A percentile compares a stretch with the other conserved stretches of the same genome.
These are phyloP conservation scores for Gymnoscopelus microlampas DNA, from an alignment of 2,797 vertebrate species.

Conservation along the genomic window DNA sequence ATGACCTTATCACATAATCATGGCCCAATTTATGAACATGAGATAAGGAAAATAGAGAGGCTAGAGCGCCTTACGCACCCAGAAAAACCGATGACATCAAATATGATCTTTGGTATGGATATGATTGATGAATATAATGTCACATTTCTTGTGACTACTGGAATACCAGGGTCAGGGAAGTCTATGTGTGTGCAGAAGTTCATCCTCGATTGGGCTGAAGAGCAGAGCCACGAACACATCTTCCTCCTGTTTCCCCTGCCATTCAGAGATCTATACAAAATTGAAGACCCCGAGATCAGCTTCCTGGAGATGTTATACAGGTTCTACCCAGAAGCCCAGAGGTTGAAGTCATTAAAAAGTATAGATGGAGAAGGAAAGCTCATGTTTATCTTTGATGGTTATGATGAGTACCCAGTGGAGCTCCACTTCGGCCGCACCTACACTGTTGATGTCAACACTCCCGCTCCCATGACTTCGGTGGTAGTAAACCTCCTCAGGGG, in stretches of 20 bases:
- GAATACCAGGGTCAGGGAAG: constrained; percentile 80
- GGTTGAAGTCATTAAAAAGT: constrained; percentile 50
- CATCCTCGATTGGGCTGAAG: constrained; percentile 78
- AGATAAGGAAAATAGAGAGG: constrained; percentile 69
- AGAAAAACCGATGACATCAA: constrained; percentile 16
- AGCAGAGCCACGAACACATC: constrained; percentile 61
- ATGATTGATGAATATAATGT: background rate
- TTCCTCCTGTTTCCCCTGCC: constrained; percentile 76
- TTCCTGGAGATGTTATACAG: constrained; percentile 67
- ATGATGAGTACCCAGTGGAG: constrained; percentile 71
- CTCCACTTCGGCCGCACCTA: constrained; percentile 65
- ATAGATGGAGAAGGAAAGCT: constrained; percentile 42
- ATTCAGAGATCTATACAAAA: constrained; percentile 71
- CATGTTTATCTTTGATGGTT: constrained; percentile 79
- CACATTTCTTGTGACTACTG: constrained; percentile 57
- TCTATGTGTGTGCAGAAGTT: constrained; percentile 72
- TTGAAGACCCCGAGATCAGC: constrained; percentile 50
- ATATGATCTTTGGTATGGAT: constrained; percentile 53
- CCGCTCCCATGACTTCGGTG: constrained; percentile 47
- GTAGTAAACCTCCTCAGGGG: constrained; percentile 78
- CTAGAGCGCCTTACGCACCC: constrained; percentile 45
- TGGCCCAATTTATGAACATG: constrained; percentile 79
- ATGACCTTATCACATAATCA: constrained; percentile 61
- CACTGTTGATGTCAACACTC: constrained; percentile 29
- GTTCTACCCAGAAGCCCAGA: constrained; percentile 74